Evolutionary conservation across 2,797 vertebrate species (phyloP), one percentile per base, ranked within the genome.

Genomic region (Hafferia zeledoni): DNA sequence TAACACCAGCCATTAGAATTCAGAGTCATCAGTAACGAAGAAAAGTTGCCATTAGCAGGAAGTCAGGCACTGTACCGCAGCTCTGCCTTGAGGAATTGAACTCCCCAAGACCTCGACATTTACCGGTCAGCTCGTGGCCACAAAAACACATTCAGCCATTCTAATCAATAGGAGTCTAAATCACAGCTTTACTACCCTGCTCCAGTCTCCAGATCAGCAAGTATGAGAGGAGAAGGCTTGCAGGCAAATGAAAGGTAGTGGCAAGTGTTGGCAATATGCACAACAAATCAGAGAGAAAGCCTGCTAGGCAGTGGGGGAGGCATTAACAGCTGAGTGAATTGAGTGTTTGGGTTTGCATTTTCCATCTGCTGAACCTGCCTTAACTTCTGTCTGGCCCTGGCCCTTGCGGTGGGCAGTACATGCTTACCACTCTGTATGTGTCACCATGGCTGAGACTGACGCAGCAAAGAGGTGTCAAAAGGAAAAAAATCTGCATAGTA

Each of bases 321-420:
- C 60, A 76, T 50, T 46, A 72, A 57, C 23, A 89, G 35, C 80
- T 5, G 72, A 86, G 57, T 16, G 61, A 63, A 20, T 15, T 9
- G 43, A 43, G 47, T 22, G 65, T 75, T 81, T 67, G 69, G 25
- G 59, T 74, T 92, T 83, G 90, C 33, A 17, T 82, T 84, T 94
- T 65, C 86, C 59, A 37, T 67, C 74, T 82, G 72, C 64, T 47
- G 59, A 84, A 31, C 52, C 78, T 70, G 59, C 35, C 64, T 72
- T 44, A 59, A 41, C 18, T 64, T 63, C 68, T 90, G 65, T 10
- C 49, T 31, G 28, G 64, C 69, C 49, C 60, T 61, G 84, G 44
- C 39, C 44, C 39, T 31, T 65, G 74, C 0, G 0, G 31, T 47
- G 70, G 22, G 30, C 0, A 0, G 56, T 23, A 65, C 2, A 0